Evolutionary conservation across 2,113 vertebrate species (phyloP), one percentile per base, ranked within the genome.

Genomic region (Calidris pygmaea): DNA sequence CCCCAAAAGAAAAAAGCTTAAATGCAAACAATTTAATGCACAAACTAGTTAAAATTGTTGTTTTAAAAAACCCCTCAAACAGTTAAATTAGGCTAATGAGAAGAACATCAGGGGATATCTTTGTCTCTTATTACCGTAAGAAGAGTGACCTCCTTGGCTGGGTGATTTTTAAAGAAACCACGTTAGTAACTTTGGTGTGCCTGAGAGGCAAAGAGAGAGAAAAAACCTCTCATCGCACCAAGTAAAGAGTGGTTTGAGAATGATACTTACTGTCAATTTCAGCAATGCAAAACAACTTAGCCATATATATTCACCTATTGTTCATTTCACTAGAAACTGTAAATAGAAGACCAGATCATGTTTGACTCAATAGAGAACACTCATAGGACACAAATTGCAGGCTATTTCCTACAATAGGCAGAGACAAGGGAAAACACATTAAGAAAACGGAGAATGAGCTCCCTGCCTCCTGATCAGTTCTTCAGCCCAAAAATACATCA

Each of bases 101-200:
- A 79, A 84, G 39, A 91, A 71, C 59, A 59, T 86, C 32, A 73
- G 75, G 53, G 43, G 34, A 91, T 19, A 6, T 35, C 65, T 26
- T 81, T 34, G 67, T 66, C 41, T 77, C 22, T 77, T 70, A 66
- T 59, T 80, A 62, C 41, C 19, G 4, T n/a, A 83, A 92, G 41
- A 93, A 73, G 14, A 82, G 48, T 22, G n/a, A 86, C 43, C n/a
- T 75, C 80, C 65, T 84, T 89, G 52, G 65, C 27, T 95, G 56
- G 48, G 35, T 91, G 60, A 78, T 85, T 96, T 96, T 79, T 79
- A 60, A 96, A 94, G 91, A 90, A 91, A 77, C 59, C 86, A 84
- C 39, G 30, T 62, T 93, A 86, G 59, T 50, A 84, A 71, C 59
- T 86, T n/a, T 53, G 53, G 52, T 73, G 48, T 63, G 43, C 7